Percentiles rank a stretch among this genome's conserved stretches.
phyloP scores from a whole-genome alignment of 2,797 vertebrate genomes.

The Sebastes vulpes region DNA sequence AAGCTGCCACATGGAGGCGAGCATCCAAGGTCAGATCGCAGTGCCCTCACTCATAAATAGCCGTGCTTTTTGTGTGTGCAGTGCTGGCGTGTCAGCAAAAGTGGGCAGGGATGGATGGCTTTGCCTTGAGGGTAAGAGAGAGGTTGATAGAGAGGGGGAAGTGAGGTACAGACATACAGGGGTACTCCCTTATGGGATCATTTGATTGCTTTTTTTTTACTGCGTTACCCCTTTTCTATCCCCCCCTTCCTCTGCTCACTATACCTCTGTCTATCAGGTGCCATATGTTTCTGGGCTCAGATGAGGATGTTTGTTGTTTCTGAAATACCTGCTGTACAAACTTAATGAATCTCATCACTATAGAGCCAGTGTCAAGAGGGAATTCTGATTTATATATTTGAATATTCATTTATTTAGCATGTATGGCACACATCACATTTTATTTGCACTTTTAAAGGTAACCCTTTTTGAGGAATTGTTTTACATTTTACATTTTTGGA shows the following conservation, averaged over 20 bases:
- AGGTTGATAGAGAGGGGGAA: conserved; percentile 30
- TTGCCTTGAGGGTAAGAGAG: conserved; percentile 54
- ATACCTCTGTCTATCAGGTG: conserved; percentile 45
- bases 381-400: conserved; percentile 26
- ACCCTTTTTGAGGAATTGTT: background rate
- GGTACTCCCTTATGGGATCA: conserved; percentile 61
- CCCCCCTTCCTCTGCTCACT: background rate
- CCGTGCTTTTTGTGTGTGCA: conserved; percentile 6
- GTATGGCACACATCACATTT: background rate
- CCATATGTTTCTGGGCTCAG: conserved; percentile 70
- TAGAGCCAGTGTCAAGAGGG: conserved; percentile 26
- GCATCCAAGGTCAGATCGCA: conserved; percentile 65
- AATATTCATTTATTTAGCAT: conserved; percentile 21
- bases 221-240: background rate
- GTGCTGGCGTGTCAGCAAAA: conserved; percentile 66
- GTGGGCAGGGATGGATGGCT: conserved; percentile 66
- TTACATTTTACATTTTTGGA: background rate
- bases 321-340: conserved; percentile 66
- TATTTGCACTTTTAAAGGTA: background rate
- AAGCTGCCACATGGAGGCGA: conserved; percentile 48
- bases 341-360: conserved; percentile 55
- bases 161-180: conserved; percentile 22
- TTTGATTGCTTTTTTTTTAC: conserved; percentile 72
- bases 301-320: conserved; percentile 65
- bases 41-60: conserved; percentile 56